Evolutionary conservation across 2,113 vertebrate species (phyloP).

Genomic region (Phaethornis superciliosus): DNA sequence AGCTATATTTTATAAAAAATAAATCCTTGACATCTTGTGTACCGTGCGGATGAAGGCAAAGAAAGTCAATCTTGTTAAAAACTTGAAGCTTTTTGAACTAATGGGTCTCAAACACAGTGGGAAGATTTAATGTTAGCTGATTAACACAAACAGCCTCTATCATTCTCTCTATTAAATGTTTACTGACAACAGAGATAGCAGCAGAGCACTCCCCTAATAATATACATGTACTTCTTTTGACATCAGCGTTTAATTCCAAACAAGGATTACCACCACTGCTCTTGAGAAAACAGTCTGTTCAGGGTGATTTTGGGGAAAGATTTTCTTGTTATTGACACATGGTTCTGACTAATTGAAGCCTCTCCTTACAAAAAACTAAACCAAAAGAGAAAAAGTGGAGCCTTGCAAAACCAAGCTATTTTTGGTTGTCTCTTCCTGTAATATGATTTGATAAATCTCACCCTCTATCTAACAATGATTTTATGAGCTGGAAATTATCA

Average conservation of each 20-base stretch:
- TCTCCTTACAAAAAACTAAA: background rate
- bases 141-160: background rate
- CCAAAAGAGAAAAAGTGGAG: background rate
- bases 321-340: background rate
- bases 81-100: background rate
- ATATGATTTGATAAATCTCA: background rate
- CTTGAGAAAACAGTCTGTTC: background rate
- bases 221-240: background rate
- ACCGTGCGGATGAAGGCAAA: background rate
- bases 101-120: background rate
- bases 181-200: background rate
- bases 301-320: background rate
- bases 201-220: background rate
- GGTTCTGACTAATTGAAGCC: background rate
- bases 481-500: background rate
- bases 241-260: background rate
- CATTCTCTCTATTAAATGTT: background rate
- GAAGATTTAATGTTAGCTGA: background rate
- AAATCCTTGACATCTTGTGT: background rate
- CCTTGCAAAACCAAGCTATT: background rate
- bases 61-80: background rate
- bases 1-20: background rate
- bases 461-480: background rate
- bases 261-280: background rate
- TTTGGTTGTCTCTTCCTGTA: background rate